A percentile compares a stretch with the other conserved stretches of the same genome.
These are phyloP conservation scores for Pammene aurita DNA, from an alignment of 2,888 invertebrate species.

Conservation along the genomic window DNA sequence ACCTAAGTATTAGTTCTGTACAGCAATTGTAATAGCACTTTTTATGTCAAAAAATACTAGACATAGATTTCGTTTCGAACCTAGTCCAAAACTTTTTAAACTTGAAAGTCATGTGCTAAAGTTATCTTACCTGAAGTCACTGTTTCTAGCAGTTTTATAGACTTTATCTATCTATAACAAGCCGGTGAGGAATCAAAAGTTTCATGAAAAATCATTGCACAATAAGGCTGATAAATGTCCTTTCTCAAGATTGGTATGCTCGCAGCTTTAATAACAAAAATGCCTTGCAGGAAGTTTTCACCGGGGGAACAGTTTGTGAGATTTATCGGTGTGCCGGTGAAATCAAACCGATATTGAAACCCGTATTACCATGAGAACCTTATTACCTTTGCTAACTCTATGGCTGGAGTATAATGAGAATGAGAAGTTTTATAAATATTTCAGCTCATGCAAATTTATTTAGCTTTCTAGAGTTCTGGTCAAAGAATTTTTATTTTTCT, in stretches of 20 bases:
- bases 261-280: not conserved
- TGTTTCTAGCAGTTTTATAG: too few relatives aligned
- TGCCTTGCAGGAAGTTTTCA: conserved; percentile 7
- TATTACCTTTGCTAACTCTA: conserved; percentile 19
- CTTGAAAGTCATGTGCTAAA: too few relatives aligned
- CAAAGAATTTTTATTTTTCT: too few relatives aligned
- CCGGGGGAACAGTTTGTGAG: conserved; percentile 25
- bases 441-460: conserved; percentile 7
- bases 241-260: conserved; percentile 12
- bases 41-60: too few relatives aligned
- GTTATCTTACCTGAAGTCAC: too few relatives aligned
- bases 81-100: too few relatives aligned
- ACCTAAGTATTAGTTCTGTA: too few relatives aligned
- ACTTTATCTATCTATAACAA: too few relatives aligned
- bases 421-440: conserved; percentile 27
- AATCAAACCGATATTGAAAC: conserved; percentile 35
- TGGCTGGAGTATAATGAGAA: conserved; percentile 21
- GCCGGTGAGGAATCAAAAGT: not conserved
- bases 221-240: not conserved
- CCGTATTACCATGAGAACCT: conserved; percentile 36
- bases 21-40: too few relatives aligned
- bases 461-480: not conserved
- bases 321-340: conserved; percentile 27
- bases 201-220: not conserved
- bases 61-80: too few relatives aligned